Conservation (phyloP, 2,113 vertebrate genomes). For the Austrofundulus limnaeus region DNA sequence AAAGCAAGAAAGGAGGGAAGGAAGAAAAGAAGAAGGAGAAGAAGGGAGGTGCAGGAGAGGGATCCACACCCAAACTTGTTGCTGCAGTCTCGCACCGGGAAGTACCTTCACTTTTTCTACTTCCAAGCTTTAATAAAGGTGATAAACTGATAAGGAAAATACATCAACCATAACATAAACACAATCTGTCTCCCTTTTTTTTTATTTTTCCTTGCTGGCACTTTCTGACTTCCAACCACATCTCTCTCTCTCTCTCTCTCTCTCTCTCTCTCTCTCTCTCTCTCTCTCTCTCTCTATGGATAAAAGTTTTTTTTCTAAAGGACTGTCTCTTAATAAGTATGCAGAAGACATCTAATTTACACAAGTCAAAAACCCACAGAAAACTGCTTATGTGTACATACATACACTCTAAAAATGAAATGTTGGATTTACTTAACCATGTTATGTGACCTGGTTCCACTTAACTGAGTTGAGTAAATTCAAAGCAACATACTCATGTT, state of each 20-base stretch:
- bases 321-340: background rate
- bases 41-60: conserved; percentile 55
- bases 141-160: conserved; percentile 21
- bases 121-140: background rate
- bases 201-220: background rate
- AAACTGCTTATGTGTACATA: background rate
- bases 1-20: conserved; percentile 54
- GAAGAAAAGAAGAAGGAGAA: conserved; percentile 47
- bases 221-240: background rate
- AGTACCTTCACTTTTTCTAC: conserved; percentile 51
- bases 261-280: background rate
- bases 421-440: too few relatives aligned
- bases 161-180: background rate
- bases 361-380: conserved; percentile 17
- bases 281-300: background rate
- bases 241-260: background rate
- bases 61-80: conserved; percentile 74
- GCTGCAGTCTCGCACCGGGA: conserved; percentile 35
- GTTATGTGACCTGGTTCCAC: too few relatives aligned
- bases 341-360: conserved; percentile 23
- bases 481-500: too few relatives aligned
- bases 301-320: background rate
- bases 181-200: background rate
- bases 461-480: too few relatives aligned
- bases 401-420: too few relatives aligned